Base-by-base conservation (phyloP, 2,797 vertebrate species). In the Linurgus olivaceus region DNA sequence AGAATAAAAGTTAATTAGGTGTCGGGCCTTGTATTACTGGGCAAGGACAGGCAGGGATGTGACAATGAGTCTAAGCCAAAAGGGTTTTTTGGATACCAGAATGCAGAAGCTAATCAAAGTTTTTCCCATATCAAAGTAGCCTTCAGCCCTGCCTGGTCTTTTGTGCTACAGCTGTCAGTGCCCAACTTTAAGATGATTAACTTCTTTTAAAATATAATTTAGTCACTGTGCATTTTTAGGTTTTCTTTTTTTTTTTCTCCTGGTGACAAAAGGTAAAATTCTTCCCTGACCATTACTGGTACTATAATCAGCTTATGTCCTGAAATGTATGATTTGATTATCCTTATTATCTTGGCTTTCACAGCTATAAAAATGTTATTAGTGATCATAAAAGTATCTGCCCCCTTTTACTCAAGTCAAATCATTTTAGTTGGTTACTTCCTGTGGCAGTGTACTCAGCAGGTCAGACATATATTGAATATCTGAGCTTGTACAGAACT, bases 301-400 rank as follows among this genome's bases (percentile, higher is more conserved):
- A 66, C 26, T 73, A 80, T 66, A 84, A 93, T 90, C 94, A 84
- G 44, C 62, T 96, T 94, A 91, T 90, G n/a, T 86, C 48, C 81
- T 84, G 66, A 94, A 95, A 90, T 1, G 10, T 73, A 33, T 84
- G 48, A 79, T 87, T 95, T 94, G 61, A 94, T 96, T 96, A 93
- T 89, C 62, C 89, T 94, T 95, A 95, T 86, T 95, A 94, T 94
- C 88, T 93, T 94, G 65, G 66, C 73, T 96, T 94, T 93, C 71
- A 88, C 82, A 88, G 74, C 72, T 88, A 70, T 96, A 96, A 96
- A 97, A 96, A 94, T 91, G 62, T 94, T 93, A 95, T 96, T 95
- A 94, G 75, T 65, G 66, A 94, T 87, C 92, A 87, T 96, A 96
- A 97, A 96, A 95, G 33, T 96, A 94, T 92, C 92, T 94, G 62